Evolutionary conservation across 92 coral and sea anemone genomes (phyloP), one percentile per base, ranked within the genome.

Genomic region (Galaxea fascicularis): DNA sequence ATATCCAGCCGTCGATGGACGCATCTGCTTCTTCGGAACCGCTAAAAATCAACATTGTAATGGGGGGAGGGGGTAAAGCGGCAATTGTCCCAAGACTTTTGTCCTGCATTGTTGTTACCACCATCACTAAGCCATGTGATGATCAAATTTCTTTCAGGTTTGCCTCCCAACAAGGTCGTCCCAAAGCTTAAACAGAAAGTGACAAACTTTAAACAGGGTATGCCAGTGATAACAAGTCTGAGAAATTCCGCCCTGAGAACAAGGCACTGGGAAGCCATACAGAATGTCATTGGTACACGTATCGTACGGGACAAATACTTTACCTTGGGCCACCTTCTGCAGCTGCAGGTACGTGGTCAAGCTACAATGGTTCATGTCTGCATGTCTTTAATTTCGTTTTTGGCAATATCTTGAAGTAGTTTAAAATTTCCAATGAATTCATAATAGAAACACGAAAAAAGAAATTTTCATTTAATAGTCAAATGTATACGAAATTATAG

Each of bases 231-330:
- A 2, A 93, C 95, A 1, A 96, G 98, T 82, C 89, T 96, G n/a
- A 90, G 99, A 21, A 96, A 96, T 66, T 92, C 96, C 18, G 93
- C 99, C 0, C 90, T 96, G 24, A 86, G 99, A 26, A 65, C 93
- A 31, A 90, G 99, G 25, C 99, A 96, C 80, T 96, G 99, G 99
- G 99, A 96, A 63, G 99, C 97, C 1, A 91, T 96, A 28, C 98
- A 94, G 75, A 88, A 80, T 41, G 64, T 82, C 15, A 96, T 96
- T 72, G 94, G 93, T 13, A 94, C 94, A 53, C 89, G 95, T 24
- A 76, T 96, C 24, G 93, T 96, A 9, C 89, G 99, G 67, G 98
- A 96, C 82, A 90, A 92, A n/a, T 65, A 91, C 76, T 96, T 96
- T 80, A 96, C 99, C 3, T 87, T 96, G 8, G 99, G 99, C 29